Evolutionary conservation across 2,113 vertebrate species (phyloP).

Genomic region (Holacanthus passer): DNA sequence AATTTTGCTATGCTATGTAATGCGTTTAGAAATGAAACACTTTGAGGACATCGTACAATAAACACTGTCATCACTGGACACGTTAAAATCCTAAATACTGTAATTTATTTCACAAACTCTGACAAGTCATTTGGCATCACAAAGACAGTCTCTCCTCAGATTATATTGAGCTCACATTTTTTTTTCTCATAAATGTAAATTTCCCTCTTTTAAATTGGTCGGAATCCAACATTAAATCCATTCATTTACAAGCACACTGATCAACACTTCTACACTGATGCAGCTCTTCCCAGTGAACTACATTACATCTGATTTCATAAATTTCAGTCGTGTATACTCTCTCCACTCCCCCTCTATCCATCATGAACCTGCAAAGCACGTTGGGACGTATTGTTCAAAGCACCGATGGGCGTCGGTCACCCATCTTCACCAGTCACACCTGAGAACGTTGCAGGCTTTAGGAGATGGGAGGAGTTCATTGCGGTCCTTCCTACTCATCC

Average conservation of each 20-base stretch:
- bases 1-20: slow-evolving; percentile 23
- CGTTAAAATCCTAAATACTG: slow-evolving; percentile 79
- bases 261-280: slow-evolving; percentile 68
- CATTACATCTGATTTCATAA: slow-evolving; percentile 61
- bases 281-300: slow-evolving; percentile 78
- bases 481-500: slow-evolving; percentile 65
- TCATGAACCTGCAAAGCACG: slow-evolving; percentile 74
- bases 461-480: slow-evolving; percentile 65
- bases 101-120: slow-evolving; percentile 82
- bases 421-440: slow-evolving; percentile 70
- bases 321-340: slow-evolving; percentile 58
- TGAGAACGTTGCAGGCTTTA: slow-evolving; percentile 77
- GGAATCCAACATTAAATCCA: slow-evolving; percentile 64
- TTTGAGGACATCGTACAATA: slow-evolving; percentile 29
- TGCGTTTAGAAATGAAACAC: slow-evolving; percentile 36
- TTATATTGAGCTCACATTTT: slow-evolving; percentile 74
- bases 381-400: slow-evolving; percentile 69
- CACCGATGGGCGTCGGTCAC: slow-evolving; percentile 53
- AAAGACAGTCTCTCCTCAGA: slow-evolving; percentile 74
- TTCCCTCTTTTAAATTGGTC: slow-evolving; percentile 79
- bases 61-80: slow-evolving; percentile 54
- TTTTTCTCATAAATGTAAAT: slow-evolving; percentile 76
- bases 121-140: slow-evolving; percentile 83
- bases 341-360: slow-evolving; percentile 53
- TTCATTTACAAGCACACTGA: slow-evolving; percentile 69